Evolutionary conservation across 1,140 invertebrate genomes (phyloP).

Genomic region (Doryteuthis pealeii): DNA sequence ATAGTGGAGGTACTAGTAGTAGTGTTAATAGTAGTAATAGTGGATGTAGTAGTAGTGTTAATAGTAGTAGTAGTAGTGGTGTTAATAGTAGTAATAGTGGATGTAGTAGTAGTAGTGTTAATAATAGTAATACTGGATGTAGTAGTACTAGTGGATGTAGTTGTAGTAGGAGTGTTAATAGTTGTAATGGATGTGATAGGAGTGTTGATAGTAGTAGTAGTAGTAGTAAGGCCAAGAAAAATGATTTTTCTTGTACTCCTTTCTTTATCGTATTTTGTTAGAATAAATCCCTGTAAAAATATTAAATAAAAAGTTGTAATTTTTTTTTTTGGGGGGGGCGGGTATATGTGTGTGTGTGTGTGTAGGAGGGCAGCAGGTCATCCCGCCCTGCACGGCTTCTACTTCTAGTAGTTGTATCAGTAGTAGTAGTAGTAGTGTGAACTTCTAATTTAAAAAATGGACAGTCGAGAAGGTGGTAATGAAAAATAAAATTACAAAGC

Average conservation of each 20-base stretch:
- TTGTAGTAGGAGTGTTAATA: neutral
- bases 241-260: neutral
- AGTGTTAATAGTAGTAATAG: neutral
- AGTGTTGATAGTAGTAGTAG: neutral
- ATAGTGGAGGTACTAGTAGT: neutral
- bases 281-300: no score
- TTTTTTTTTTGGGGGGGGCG: slow-evolving; percentile 14
- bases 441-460: no score
- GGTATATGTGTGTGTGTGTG: slow-evolving; percentile 16
- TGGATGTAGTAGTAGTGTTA: neutral
- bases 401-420: no score
- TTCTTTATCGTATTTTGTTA: no score
- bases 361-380: neutral
- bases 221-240: neutral
- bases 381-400: neutral
- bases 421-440: no score
- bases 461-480: no score
- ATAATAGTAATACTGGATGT: no score
- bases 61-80: neutral
- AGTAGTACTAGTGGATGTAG: neutral
- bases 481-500: no score
- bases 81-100: neutral
- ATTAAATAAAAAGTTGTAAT: no score
- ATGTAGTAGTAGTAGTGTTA: no score
- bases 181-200: neutral